These are phyloP conservation scores for Trogon surrucura DNA, from an alignment of 2,113 vertebrate species.

Conservation along the genomic window DNA sequence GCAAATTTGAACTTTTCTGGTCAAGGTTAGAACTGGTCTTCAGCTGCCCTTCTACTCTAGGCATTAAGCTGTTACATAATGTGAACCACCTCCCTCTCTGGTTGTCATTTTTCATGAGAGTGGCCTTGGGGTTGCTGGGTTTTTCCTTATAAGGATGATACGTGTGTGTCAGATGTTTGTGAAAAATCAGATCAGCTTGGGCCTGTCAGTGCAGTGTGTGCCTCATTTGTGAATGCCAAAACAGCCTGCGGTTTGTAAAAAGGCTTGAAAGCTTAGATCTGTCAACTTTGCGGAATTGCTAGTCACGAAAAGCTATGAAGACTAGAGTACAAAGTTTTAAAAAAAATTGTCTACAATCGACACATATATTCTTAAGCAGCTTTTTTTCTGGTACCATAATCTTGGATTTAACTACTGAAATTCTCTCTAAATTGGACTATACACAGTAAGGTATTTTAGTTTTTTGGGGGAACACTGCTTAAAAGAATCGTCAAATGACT, in stretches of 20 bases:
- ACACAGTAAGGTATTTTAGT: rapidly evolving
- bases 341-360: not conserved
- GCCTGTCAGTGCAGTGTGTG: not conserved
- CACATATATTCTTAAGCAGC: not conserved
- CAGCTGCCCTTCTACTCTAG: not conserved
- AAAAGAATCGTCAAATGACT: not conserved
- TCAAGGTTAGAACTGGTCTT: not conserved
- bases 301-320: not conserved
- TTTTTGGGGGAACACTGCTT: rapidly evolving
- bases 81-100: not conserved
- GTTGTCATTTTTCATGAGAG: not conserved
- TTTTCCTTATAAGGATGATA: not conserved
- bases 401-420: not conserved
- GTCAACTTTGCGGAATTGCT: not conserved
- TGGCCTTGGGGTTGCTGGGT: not conserved
- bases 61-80: not conserved
- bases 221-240: not conserved
- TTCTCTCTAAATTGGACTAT: not conserved
- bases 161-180: not conserved
- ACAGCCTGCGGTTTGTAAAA: not conserved
- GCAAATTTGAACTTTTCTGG: not conserved
- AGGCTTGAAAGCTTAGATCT: not conserved
- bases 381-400: not conserved
- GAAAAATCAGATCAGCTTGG: not conserved
- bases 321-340: not conserved